Percentiles rank a stretch among this genome's conserved stretches.
Evolutionary conservation across 2,797 vertebrate genomes (phyloP).

Genomic region (Typhlichthys eigenmanni): DNA sequence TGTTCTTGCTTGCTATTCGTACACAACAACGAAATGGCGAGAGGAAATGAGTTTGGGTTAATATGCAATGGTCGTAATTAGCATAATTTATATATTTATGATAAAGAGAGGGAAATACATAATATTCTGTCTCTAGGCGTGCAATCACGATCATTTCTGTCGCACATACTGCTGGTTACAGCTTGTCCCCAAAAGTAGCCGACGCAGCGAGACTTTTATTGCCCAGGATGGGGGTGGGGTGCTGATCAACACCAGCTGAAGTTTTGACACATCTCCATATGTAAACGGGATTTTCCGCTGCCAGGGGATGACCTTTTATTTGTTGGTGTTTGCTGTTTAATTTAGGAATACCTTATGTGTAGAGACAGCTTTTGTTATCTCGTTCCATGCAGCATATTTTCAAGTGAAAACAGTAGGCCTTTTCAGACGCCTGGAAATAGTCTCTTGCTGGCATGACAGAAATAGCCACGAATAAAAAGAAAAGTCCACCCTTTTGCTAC

Average conservation of each 20-base stretch:
- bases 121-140: conserved; percentile 66
- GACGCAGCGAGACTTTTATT: conserved; percentile 70
- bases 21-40: conserved; percentile 65
- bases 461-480: conserved; percentile 42
- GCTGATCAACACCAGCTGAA: conserved; percentile 70
- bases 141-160: conserved; percentile 47
- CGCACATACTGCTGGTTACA: conserved; percentile 35
- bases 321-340: conserved; percentile 7
- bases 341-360: conserved; percentile 21
- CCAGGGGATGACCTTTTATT: conserved; percentile 22
- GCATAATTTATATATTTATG: conserved; percentile 99
- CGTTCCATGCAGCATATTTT: conserved; percentile 29
- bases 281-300: conserved; percentile 49
- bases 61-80: conserved; percentile 98
- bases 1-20: conserved; percentile 38
- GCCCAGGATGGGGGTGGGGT: conserved; percentile 70
- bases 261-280: conserved; percentile 73
- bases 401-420: conserved; percentile 52
- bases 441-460: conserved; percentile 54
- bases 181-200: conserved; percentile 62
- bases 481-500: conserved; percentile 21
- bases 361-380: conserved; percentile 10
- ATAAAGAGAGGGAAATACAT: conserved; percentile 88
- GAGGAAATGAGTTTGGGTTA: conserved; percentile 86
- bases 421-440: conserved; percentile 62